Evolutionary conservation across 2,797 vertebrate genomes (phyloP).

Genomic region (Somateria mollissima): DNA sequence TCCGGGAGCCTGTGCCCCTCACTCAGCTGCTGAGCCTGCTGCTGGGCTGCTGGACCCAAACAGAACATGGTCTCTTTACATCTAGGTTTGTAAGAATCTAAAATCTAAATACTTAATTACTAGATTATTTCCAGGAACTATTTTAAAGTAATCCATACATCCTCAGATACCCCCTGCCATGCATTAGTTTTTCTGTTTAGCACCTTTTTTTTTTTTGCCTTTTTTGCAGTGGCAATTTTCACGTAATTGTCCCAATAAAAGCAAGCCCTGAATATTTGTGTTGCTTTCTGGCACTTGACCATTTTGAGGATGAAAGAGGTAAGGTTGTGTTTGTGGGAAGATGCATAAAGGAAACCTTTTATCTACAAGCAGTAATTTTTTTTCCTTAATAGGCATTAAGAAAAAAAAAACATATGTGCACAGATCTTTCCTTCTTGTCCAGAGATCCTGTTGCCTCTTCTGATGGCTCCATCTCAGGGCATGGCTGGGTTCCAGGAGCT

Average conservation of each 20-base stretch:
- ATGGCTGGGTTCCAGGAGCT: neutral
- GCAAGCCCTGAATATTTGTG: neutral
- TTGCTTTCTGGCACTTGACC: neutral
- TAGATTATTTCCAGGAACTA: neutral
- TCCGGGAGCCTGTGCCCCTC: fast-evolving
- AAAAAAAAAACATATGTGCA: neutral
- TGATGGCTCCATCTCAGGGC: neutral
- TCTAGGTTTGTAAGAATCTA: neutral
- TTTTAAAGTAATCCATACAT: neutral
- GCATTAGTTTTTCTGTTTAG: neutral
- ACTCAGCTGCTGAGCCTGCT: fast-evolving
- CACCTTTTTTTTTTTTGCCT: neutral
- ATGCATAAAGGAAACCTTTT: neutral
- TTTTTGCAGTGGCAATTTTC: neutral
- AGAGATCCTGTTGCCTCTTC: neutral
- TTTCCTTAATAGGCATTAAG: no score
- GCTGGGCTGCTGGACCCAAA: neutral
- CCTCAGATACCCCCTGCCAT: neutral
- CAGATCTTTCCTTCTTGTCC: neutral
- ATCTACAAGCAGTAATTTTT: neutral
- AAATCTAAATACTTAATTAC: neutral
- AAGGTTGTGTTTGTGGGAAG: neutral
- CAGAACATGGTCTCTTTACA: neutral
- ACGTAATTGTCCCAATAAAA: neutral
- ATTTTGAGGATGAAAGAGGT: neutral